Percentiles rank a stretch among this genome's conserved stretches.
Evolutionary conservation across 1,140 invertebrate genomes (phyloP).

Genomic region (Apis laboriosa): DNA sequence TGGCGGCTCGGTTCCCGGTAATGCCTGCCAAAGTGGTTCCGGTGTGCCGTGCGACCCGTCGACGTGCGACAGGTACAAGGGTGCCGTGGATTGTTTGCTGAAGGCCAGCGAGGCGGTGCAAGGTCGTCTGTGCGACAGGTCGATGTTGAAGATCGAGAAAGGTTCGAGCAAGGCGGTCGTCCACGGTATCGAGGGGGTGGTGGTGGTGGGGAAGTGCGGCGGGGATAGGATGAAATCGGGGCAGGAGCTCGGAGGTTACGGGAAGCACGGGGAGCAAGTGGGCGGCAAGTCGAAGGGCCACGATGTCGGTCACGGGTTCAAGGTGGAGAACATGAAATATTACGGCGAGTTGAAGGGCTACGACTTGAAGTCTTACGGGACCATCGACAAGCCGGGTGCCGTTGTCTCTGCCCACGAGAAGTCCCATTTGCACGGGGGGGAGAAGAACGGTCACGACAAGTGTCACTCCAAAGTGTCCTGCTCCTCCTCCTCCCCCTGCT

Average conservation of each 20-base stretch:
- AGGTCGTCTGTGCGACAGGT: slow-evolving; percentile 70
- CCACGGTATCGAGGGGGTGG: slow-evolving; percentile 41
- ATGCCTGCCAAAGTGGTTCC: slow-evolving; percentile 39
- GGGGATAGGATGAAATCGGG: slow-evolving; percentile 74
- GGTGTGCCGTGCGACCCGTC: slow-evolving; percentile 40
- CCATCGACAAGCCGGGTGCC: slow-evolving; percentile 69
- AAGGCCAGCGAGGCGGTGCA: slow-evolving; percentile 68
- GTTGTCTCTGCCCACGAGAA: slow-evolving; percentile 69
- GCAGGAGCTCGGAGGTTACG: slow-evolving; percentile 70
- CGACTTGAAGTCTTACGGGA: slow-evolving; percentile 76
- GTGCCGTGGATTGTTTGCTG: slow-evolving; percentile 69
- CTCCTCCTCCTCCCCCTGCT: background rate
- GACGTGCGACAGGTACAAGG: slow-evolving; percentile 66
- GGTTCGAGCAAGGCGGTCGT: slow-evolving; percentile 48
- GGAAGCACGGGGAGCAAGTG: slow-evolving; percentile 53
- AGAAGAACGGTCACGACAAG: slow-evolving; percentile 71
- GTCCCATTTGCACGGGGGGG: slow-evolving; percentile 67
- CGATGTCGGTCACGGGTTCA: slow-evolving; percentile 70
- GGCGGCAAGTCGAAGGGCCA: slow-evolving; percentile 51
- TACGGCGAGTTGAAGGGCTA: slow-evolving; percentile 78
- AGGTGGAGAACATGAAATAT: slow-evolving; percentile 76
- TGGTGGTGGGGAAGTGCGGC: slow-evolving; percentile 52
- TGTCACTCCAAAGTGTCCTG: slow-evolving; percentile 62
- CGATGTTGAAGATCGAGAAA: slow-evolving; percentile 71
- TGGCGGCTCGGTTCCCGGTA: slow-evolving; percentile 28